phyloP scores from a whole-genome alignment of 2,797 vertebrate genomes.

The Tenualosa thibaudeaui region DNA sequence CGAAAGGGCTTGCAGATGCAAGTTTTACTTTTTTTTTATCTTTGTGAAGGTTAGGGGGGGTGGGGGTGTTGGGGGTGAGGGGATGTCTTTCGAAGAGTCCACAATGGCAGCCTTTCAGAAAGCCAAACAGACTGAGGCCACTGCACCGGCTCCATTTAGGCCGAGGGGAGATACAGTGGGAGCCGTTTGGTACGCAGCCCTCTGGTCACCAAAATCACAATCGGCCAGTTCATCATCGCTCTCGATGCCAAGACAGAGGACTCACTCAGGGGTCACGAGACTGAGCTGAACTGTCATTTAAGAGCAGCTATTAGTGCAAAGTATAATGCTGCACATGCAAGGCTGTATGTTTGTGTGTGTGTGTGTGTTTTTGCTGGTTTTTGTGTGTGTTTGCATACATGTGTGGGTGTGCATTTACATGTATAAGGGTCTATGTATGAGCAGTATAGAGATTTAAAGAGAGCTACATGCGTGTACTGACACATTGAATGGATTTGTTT shows the following conservation, averaged over 20 bases:
- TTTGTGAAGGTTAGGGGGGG: slow-evolving; percentile 71
- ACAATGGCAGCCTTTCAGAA: slow-evolving; percentile 76
- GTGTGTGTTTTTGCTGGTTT: slow-evolving; percentile 28
- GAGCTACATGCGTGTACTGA: neutral
- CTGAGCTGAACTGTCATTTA: slow-evolving; percentile 11
- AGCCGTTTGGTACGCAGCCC: slow-evolving; percentile 22
- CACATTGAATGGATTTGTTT: neutral
- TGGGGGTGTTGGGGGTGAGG: slow-evolving; percentile 45
- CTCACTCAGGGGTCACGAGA: slow-evolving; percentile 43
- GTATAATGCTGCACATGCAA: neutral
- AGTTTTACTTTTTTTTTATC: slow-evolving; percentile 70
- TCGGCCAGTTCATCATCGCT: slow-evolving; percentile 60
- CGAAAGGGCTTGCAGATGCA: slow-evolving; percentile 39
- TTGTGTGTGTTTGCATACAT: slow-evolving; percentile 41
- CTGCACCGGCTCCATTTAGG: slow-evolving; percentile 43
- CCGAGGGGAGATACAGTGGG: slow-evolving; percentile 24
- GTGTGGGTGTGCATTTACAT: slow-evolving; percentile 61
- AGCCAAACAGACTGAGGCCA: slow-evolving; percentile 63
- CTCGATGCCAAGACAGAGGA: slow-evolving; percentile 14
- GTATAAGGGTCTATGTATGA: neutral
- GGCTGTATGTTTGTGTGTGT: neutral
- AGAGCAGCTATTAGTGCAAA: slow-evolving; percentile 13
- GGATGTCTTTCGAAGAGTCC: slow-evolving; percentile 49
- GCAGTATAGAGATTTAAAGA: no score
- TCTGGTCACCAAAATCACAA: slow-evolving; percentile 58